Percentiles rank a stretch among this genome's conserved stretches.
Evolutionary conservation across 1,140 invertebrate genomes (phyloP).

Genomic region (Brachionus calyciflorus): DNA sequence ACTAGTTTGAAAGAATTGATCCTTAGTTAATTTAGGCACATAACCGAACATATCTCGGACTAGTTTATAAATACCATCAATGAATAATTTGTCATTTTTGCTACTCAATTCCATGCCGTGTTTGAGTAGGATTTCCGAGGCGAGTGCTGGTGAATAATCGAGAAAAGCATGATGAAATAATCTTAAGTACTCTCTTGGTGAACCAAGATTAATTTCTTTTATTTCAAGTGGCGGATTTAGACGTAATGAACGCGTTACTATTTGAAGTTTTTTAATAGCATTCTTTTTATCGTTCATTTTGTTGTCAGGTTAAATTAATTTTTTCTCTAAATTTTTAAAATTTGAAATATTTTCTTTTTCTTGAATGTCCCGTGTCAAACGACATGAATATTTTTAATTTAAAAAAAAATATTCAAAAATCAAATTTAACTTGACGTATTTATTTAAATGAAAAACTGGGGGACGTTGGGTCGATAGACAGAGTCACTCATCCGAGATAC

Average conservation of each 20-base stretch:
- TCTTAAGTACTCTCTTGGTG: conserved; percentile 36
- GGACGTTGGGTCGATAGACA: too few species aligned
- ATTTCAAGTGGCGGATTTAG: not conserved
- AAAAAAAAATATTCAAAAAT: too few species aligned
- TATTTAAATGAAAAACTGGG: too few species aligned
- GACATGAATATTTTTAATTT: too few species aligned
- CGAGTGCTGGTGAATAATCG: conserved; percentile 6
- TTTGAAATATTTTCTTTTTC: too few species aligned
- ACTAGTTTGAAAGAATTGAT: conserved; percentile 46
- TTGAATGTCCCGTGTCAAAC: too few species aligned
- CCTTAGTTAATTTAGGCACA: conserved; percentile 39
- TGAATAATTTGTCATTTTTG: conserved; percentile 46
- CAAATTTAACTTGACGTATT: too few species aligned
- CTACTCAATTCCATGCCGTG: conserved; percentile 16
- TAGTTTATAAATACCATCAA: conserved; percentile 45
- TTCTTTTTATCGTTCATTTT: conserved; percentile 46
- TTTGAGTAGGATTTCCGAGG: conserved; percentile 11
- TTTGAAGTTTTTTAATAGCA: conserved; percentile 44
- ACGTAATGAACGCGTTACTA: not conserved
- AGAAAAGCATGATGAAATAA: conserved; percentile 39
- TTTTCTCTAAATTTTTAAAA: too few species aligned
- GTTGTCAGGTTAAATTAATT: too few species aligned
- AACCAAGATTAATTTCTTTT: conserved; percentile 34
- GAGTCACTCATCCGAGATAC: too few species aligned
- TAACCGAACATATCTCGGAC: conserved; percentile 34